Percentiles rank a stretch among this genome's conserved stretches.
These are phyloP conservation scores for Euphonia xanthogaster DNA, from an alignment of 2,797 vertebrate genomes.

Conservation along the genomic window DNA sequence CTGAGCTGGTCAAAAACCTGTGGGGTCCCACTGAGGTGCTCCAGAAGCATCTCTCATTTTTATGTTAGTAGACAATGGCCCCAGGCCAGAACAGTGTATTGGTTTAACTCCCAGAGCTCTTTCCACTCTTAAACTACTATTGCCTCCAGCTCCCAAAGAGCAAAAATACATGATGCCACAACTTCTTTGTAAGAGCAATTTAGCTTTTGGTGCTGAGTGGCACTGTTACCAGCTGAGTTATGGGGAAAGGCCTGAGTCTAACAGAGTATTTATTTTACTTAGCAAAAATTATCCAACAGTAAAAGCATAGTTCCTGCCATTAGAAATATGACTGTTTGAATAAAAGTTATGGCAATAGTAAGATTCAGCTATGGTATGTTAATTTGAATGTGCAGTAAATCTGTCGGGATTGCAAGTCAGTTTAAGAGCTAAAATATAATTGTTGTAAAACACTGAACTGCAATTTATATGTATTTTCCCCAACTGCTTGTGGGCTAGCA, in stretches of 20 bases:
- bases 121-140: not conserved
- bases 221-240: not conserved
- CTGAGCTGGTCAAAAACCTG: not conserved
- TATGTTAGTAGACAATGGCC: not conserved
- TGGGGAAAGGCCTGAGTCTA: not conserved
- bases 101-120: not conserved
- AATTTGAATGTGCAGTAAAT: slow-evolving; percentile 58
- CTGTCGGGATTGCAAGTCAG: not conserved
- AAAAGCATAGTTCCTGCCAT: slow-evolving; percentile 43
- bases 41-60: not conserved
- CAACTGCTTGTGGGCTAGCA: not conserved
- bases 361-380: slow-evolving; percentile 33
- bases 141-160: not conserved
- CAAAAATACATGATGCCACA: not conserved
- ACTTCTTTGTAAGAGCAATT: not conserved
- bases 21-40: not conserved
- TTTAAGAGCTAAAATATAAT: slow-evolving; percentile 51
- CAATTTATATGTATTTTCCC: slow-evolving; percentile 47
- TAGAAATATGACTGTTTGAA: slow-evolving; percentile 40
- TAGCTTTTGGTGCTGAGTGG: not conserved
- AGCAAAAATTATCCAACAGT: slow-evolving; percentile 43
- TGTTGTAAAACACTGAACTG: slow-evolving; percentile 26
- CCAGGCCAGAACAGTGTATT: not conserved
- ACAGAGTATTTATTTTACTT: slow-evolving; percentile 37
- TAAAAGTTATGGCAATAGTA: slow-evolving; percentile 50